Base-by-base conservation (phyloP, 2,888 invertebrate species). In the Bellardia pandia region DNA sequence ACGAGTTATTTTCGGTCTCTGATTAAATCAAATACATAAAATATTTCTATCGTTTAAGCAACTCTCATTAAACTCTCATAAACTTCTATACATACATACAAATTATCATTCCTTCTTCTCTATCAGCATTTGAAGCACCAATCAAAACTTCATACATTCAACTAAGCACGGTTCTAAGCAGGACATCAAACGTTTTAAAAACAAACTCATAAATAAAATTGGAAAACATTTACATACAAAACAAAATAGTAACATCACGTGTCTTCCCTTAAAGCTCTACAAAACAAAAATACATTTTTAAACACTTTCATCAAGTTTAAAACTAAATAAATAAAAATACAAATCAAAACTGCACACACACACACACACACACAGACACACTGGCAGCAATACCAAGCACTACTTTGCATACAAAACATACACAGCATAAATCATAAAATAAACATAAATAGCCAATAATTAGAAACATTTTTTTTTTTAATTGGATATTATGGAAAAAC, bases 351-450 rank as follows among this genome's bases (percentile, higher is more conserved):
- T 23, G 23, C 23, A 23, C 23, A 23, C 23, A 23, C 23, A 23
- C 23, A 23, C 23, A 23, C 23, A 23, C 23, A 23, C 56, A 16
- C 53, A 56, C 37, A 56, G 45, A 68, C 45, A 78, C 68, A 68
- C 76, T 76, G 51, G n/a, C 16, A 64, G 2, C 53, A 76, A 76
- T n/a, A 11, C n/a, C 13, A 33, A 62, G n/a, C 37, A 33, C 23
- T 23, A 23, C 23, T 23, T 23, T 9, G 64, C 3, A 48, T 51
- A 75, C 9, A 60, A 58, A 51, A 40, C 42, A 51, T 58, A 37
- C 37, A 64, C 51, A 86, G 66, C 72, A 78, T 78, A 23, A 86
- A 40, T 71, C 76, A 85, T 76, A 62, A 81, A 51, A 51, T 3
- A n/a, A 1, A 45, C 11, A n/a, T 58, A 58, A 23, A 23, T 23